Evolutionary conservation across 2,888 invertebrate species (phyloP).

Genomic region (Ectemnius lituratus): DNA sequence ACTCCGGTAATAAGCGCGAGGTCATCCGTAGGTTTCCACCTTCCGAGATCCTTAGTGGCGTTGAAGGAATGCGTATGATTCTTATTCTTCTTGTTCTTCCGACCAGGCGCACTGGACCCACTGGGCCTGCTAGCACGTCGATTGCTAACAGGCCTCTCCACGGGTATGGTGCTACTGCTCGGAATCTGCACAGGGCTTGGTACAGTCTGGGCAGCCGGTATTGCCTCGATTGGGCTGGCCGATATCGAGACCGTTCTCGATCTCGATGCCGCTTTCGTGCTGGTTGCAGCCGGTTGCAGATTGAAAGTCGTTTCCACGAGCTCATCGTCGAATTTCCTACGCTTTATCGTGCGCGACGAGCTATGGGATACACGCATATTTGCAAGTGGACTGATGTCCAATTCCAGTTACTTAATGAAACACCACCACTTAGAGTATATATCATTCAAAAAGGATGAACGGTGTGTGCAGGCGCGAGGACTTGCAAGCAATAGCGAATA

Average conservation of each 20-base stretch:
- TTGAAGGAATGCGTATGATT: constrained; percentile 83
- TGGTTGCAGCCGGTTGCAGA: constrained; percentile 72
- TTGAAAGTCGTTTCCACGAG: constrained; percentile 86
- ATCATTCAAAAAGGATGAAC: too few species aligned
- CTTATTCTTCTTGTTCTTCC: constrained; percentile 79
- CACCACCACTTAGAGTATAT: not conserved
- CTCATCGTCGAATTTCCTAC: constrained; percentile 98
- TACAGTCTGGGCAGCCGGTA: constrained; percentile 63
- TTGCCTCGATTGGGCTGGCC: constrained; percentile 66
- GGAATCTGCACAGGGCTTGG: constrained; percentile 68
- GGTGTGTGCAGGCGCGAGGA: too few species aligned
- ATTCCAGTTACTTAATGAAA: constrained; percentile 3
- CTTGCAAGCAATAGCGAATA: not conserved
- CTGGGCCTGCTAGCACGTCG: constrained; percentile 71
- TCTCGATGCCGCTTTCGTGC: constrained; percentile 71
- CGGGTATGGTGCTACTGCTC: constrained; percentile 64
- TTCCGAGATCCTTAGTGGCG: constrained; percentile 90
- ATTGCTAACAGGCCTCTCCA: constrained; percentile 66
- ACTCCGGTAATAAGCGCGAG: constrained; percentile 95
- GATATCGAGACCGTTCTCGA: constrained; percentile 71
- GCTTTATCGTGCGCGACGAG: constrained; percentile 95
- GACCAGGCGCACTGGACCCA: constrained; percentile 71
- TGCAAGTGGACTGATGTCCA: not conserved
- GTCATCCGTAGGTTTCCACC: constrained; percentile 99
- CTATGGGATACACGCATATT: constrained; percentile 77